These are phyloP conservation scores for Struthidea cinerea DNA, from an alignment of 2,113 vertebrate genomes.

Conservation along the genomic window DNA sequence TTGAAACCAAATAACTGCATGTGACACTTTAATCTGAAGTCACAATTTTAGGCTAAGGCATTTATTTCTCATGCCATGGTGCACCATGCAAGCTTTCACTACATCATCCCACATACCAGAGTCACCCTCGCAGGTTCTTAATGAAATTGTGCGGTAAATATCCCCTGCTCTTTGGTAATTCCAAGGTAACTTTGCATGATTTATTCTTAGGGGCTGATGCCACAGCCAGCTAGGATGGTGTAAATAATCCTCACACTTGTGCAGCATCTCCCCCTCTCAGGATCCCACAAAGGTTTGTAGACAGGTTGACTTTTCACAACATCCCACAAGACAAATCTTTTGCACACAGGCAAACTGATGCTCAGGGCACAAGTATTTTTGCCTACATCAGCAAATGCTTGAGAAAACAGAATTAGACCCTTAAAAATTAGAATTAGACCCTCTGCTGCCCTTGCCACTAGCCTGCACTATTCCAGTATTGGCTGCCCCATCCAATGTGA, in stretches of 20 bases:
- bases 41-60: slow-evolving; percentile 15
- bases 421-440: not conserved
- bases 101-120: not conserved
- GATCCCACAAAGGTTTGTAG: not conserved
- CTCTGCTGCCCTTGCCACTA: not conserved
- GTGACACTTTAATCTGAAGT: slow-evolving; percentile 56
- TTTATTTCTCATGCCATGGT: slow-evolving; percentile 1
- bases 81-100: not conserved
- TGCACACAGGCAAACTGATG: rapidly evolving
- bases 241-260: not conserved
- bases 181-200: slow-evolving; percentile 14
- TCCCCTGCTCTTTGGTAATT: not conserved
- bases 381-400: not conserved
- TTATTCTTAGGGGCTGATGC: not conserved
- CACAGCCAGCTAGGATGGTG: not conserved
- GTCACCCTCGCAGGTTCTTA: not conserved
- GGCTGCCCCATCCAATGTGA: not conserved
- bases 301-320: not conserved
- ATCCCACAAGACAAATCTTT: not conserved
- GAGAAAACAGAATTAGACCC: not conserved
- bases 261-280: not conserved
- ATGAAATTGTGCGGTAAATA: not conserved
- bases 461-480: too few relatives aligned
- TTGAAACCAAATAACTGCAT: slow-evolving; percentile 61
- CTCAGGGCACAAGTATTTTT: not conserved